Evolutionary conservation across 2,888 invertebrate genomes (phyloP).

Genomic region (Cetonia aurata): DNA sequence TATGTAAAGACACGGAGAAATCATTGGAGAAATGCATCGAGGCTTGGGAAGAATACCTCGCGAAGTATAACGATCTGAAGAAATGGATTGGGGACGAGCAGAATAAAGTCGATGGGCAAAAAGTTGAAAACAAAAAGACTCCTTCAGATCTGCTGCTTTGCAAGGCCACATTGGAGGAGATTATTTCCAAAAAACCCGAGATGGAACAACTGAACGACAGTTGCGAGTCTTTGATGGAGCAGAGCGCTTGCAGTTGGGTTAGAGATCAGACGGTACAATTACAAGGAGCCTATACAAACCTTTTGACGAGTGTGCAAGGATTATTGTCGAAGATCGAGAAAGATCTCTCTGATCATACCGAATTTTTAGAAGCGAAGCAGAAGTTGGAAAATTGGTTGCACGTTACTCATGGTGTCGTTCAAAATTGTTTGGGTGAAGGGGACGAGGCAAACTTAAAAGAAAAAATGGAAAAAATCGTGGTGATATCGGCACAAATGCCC

Average conservation of each 20-base stretch:
- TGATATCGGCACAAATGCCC: constrained; percentile 77
- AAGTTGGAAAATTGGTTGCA: constrained; percentile 88
- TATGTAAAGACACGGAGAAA: constrained; percentile 82
- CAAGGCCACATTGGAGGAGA: constrained; percentile 81
- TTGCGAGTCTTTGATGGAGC: constrained; percentile 88
- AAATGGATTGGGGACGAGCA: constrained; percentile 81
- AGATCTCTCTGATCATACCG: constrained; percentile 90
- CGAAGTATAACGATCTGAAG: constrained; percentile 79
- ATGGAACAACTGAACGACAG: constrained; percentile 89
- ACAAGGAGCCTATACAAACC: constrained; percentile 84
- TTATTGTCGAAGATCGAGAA: constrained; percentile 89
- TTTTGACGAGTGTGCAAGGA: constrained; percentile 84
- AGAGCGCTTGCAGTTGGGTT: constrained; percentile 86
- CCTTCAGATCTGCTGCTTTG: constrained; percentile 84
- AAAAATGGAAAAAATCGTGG: constrained; percentile 83
- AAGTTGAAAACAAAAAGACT: constrained; percentile 80
- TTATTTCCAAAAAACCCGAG: constrained; percentile 79
- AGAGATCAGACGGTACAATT: constrained; percentile 88
- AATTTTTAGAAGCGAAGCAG: constrained; percentile 88
- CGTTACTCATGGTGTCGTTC: constrained; percentile 83
- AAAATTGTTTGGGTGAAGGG: constrained; percentile 86
- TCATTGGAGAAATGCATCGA: constrained; percentile 80
- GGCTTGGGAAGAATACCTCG: constrained; percentile 85
- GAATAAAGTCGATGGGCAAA: constrained; percentile 74
- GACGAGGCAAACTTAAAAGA: constrained; percentile 82